phyloP scores from a whole-genome alignment of 2,113 vertebrate genomes.

The Osmerus eperlanus region DNA sequence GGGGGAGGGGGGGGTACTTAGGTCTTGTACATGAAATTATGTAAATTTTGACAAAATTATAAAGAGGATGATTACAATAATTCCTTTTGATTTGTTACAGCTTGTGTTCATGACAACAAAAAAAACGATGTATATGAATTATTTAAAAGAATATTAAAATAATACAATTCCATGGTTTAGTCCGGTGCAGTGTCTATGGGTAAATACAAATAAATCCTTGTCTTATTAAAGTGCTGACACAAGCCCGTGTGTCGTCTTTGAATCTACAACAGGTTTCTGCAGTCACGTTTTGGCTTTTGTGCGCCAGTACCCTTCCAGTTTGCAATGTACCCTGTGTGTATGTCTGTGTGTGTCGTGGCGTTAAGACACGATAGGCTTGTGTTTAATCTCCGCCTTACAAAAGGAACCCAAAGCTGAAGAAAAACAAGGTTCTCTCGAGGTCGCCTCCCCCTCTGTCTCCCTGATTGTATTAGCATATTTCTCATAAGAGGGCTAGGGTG shows the following conservation, averaged over 20 bases:
- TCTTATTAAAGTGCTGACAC: conserved; percentile 53
- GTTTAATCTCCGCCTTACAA: conserved; percentile 2
- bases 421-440: too few relatives aligned
- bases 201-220: conserved; percentile 63
- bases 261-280: not conserved
- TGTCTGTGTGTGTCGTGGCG: not conserved
- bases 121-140: conserved; percentile 45
- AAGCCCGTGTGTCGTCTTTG: conserved; percentile 28
- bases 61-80: conserved; percentile 27
- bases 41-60: conserved; percentile 29
- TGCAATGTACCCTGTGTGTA: too few relatives aligned
- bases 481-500: not conserved
- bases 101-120: conserved; percentile 61
- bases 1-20: conserved; percentile 11
- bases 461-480: conserved; percentile 2
- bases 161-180: conserved; percentile 56
- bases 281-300: too few relatives aligned
- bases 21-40: conserved; percentile 43
- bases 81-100: conserved; percentile 56
- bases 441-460: not conserved
- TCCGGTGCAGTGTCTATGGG: conserved; percentile 63
- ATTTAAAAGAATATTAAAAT: conserved; percentile 46
- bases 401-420: conserved; percentile 3
- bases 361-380: not conserved
- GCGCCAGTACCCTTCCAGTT: too few relatives aligned